Evolutionary conservation across 1,140 invertebrate genomes (phyloP).

Genomic region (Druon quercuslanigerum): DNA sequence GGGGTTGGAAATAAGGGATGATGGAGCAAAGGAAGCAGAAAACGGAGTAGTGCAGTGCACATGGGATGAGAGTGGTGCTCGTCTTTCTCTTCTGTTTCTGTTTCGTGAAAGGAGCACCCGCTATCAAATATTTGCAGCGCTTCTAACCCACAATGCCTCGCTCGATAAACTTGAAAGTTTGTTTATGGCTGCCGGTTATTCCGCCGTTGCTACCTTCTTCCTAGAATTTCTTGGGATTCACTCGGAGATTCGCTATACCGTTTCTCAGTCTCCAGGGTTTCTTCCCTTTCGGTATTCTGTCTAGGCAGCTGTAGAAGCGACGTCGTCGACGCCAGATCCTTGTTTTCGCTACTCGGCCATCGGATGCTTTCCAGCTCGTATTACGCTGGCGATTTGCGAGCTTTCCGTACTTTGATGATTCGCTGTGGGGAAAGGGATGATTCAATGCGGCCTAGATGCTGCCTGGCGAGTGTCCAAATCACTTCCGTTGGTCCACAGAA

Average conservation of each 20-base stretch:
- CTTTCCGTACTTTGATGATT: neutral
- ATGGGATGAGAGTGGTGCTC: neutral
- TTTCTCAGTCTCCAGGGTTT: slow-evolving; percentile 14
- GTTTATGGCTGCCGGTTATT: slow-evolving; percentile 64
- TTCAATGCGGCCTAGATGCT: slow-evolving; percentile 62
- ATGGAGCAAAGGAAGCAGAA: slow-evolving; percentile 15
- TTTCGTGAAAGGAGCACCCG: slow-evolving; percentile 56
- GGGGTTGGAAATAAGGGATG: slow-evolving; percentile 19
- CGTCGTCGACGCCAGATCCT: slow-evolving; percentile 6
- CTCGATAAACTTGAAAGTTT: slow-evolving; percentile 68
- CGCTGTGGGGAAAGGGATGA: slow-evolving; percentile 42
- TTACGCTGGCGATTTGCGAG: neutral
- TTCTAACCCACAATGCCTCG: slow-evolving; percentile 52
- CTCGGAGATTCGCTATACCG: slow-evolving; percentile 43
- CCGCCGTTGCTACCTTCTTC: slow-evolving; percentile 42
- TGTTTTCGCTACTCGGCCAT: slow-evolving; percentile 10
- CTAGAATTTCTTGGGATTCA: slow-evolving; percentile 24
- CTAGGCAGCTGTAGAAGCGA: neutral
- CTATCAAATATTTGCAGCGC: slow-evolving; percentile 69
- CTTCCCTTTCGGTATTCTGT: slow-evolving; percentile 16
- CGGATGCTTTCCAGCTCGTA: neutral
- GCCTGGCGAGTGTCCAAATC: slow-evolving; percentile 64
- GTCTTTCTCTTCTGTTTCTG: slow-evolving; percentile 32
- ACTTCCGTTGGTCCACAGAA: slow-evolving; percentile 45
- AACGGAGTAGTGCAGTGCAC: slow-evolving; percentile 4